Conservation (phyloP, 2,888 invertebrate species). For the Alloscopus bannaensis region DNA sequence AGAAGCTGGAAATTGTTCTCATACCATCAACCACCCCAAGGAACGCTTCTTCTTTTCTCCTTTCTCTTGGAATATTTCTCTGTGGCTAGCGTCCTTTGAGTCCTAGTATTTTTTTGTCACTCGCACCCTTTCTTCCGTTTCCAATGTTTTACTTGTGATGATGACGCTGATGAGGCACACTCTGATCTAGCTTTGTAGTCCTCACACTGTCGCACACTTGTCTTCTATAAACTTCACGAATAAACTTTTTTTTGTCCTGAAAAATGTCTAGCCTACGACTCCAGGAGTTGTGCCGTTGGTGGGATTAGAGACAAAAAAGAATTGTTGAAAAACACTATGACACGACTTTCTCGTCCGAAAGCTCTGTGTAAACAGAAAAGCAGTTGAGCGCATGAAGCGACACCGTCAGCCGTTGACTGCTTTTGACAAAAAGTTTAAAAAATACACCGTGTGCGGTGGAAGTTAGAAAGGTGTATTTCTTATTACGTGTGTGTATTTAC, state of each 20-base stretch:
- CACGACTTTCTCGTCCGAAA: no score
- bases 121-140: constrained; percentile 2
- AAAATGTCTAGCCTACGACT: constrained; percentile 1
- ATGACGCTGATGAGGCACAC: constrained; percentile 16
- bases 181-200: constrained; percentile 63
- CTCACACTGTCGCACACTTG: constrained; percentile 28
- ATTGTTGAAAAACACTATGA: constrained; percentile 37
- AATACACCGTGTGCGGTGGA: constrained; percentile 26
- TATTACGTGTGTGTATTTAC: no score
- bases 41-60: constrained; percentile 46
- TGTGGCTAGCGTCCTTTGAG: constrained; percentile 35
- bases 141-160: constrained; percentile 21
- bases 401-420: constrained; percentile 28
- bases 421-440: constrained; percentile 30
- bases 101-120: constrained; percentile 34
- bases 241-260: constrained; percentile 10
- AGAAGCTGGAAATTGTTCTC: constrained; percentile 54
- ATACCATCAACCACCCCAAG: constrained; percentile 63
- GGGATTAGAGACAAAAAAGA: constrained; percentile 32
- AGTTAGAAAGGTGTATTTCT: no score
- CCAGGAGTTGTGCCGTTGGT: constrained; percentile 20
- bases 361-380: constrained; percentile 28
- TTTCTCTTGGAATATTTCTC: constrained; percentile 24
- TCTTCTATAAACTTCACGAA: constrained; percentile 29
- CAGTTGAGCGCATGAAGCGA: constrained; percentile 27